Conservation (phyloP, 2,888 invertebrate genomes). For the Scaptomyza reducta region DNA sequence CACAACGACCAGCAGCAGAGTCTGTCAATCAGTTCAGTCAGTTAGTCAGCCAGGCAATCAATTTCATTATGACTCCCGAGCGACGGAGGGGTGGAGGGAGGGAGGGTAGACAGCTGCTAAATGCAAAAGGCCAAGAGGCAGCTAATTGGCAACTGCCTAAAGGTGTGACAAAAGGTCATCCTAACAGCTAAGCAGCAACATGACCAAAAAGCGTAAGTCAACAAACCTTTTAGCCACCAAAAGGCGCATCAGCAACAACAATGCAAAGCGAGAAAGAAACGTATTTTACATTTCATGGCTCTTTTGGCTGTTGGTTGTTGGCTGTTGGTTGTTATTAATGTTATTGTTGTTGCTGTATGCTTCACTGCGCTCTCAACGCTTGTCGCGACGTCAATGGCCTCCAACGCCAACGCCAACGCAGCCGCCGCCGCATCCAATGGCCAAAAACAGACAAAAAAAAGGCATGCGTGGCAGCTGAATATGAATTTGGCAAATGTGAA, state of each 20-base stretch:
- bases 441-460: conserved; percentile 25
- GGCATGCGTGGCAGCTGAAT: conserved; percentile 39
- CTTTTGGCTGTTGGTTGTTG: conserved; percentile 28
- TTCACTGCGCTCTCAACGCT: conserved; percentile 59
- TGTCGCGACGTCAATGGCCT: conserved; percentile 68
- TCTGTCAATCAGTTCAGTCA: conserved; percentile 44
- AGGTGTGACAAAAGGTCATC: conserved; percentile 35
- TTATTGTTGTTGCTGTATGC: conserved; percentile 49
- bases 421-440: conserved; percentile 49
- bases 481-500: conserved; percentile 72
- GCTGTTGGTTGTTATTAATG: conserved; percentile 20
- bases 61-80: conserved; percentile 34
- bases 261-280: conserved; percentile 36
- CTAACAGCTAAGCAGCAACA: conserved; percentile 15
- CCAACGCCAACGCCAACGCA: conserved; percentile 44
- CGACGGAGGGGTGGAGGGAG: background rate
- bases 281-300: conserved; percentile 54
- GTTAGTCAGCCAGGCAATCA: conserved; percentile 34
- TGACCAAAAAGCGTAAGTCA: conserved; percentile 47
- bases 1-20: conserved; percentile 8
- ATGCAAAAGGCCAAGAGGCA: conserved; percentile 38
- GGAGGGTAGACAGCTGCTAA: conserved; percentile 8
- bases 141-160: conserved; percentile 28
- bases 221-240: conserved; percentile 39
- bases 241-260: conserved; percentile 58